Evolutionary conservation across 2,113 vertebrate species (phyloP), one percentile per base, ranked within the genome.

Genomic region (Chaenogobius annularis): DNA sequence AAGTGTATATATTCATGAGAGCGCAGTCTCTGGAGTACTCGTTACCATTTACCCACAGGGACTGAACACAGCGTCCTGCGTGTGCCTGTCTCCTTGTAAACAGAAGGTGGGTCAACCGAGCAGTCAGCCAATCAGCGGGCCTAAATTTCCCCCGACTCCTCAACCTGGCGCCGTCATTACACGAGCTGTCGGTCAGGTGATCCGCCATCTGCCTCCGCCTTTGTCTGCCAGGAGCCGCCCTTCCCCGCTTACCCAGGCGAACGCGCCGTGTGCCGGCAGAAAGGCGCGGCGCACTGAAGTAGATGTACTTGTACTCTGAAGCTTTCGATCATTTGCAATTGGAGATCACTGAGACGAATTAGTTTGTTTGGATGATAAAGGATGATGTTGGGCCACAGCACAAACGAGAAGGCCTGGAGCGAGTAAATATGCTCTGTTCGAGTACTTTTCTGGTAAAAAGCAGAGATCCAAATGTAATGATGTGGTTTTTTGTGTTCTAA

Each of bases 71-170:
- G 15, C 17, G 81, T n/a, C n/a, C 73, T 79, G 74, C 67, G 69
- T 75, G 68, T 58, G 74, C 20, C 13, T 37, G 65, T 78, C 68
- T 71, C 70, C 74, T 22, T 81, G 62, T 80, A 66, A 84, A 77
- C 90, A 85, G 77, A 87, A 83, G 79, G 80, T 79, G 69, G 70
- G 65, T 48, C 35, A 84, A 48, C 20, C 66, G 59, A 68, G 55
- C 75, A 82, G 68, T 79, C 78, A 75, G 73, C 66, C 69, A 50
- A 58, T 67, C 66, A 70, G 66, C 65, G 56, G 69, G 46, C 13
- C 44, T 13, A 62, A 40, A 73, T 79, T 76, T 83, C 82, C 76
- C 76, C 20, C 23, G 84, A 54, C 4, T 26, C 70, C 70, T 69
- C 26, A 47, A 40, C 37, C 37, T 40, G 2, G 37, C 37, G 37